These are phyloP conservation scores for Danionella dracula DNA, from an alignment of 2,797 vertebrate species.

Conservation along the genomic window DNA sequence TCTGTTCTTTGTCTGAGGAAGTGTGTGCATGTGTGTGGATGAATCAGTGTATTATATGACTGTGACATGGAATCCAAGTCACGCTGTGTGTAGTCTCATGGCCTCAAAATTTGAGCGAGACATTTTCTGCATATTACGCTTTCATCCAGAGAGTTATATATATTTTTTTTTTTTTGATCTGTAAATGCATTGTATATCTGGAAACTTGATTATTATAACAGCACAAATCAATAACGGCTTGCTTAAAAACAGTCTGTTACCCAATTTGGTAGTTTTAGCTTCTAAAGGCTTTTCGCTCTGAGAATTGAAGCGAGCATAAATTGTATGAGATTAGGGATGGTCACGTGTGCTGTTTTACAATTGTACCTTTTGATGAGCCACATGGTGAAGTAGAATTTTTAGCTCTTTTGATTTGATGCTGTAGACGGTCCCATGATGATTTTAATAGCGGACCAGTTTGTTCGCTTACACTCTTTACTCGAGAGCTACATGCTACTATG, in stretches of 20 bases:
- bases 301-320: neutral
- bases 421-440: conserved; percentile 11
- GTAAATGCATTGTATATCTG: neutral
- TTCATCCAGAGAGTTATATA: no score
- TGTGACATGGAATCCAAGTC: conserved; percentile 26
- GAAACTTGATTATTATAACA: neutral
- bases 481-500: conserved; percentile 24
- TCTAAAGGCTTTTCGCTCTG: neutral
- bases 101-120: neutral
- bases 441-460: neutral
- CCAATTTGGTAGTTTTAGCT: neutral
- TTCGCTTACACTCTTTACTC: neutral
- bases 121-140: conserved; percentile 11
- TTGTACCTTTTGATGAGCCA: conserved; percentile 21
- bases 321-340: no score
- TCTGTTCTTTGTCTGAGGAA: neutral
- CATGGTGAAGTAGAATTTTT: conserved; percentile 33
- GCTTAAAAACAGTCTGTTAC: no score
- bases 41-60: conserved; percentile 30
- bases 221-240: neutral
- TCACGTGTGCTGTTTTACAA: no score
- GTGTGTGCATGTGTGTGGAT: neutral
- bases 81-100: conserved; percentile 23
- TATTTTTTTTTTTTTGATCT: no score
- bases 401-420: conserved; percentile 27